phyloP scores from a whole-genome alignment of 2,888 invertebrate genomes.

The Epistrophe grossulariae region DNA sequence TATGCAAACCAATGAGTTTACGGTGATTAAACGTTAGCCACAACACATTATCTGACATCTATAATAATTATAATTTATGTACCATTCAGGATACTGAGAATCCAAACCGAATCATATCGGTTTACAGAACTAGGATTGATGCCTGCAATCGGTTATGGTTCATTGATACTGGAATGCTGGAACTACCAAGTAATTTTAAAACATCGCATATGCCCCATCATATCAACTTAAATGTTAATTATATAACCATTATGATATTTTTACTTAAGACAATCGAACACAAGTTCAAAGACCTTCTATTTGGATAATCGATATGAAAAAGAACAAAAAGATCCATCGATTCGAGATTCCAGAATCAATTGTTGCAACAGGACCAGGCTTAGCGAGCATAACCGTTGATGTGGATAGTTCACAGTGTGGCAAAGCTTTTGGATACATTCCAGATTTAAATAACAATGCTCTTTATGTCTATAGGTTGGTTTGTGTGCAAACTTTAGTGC shows the following conservation, averaged over 20 bases:
- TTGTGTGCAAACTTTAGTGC: not conserved
- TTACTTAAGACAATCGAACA: slow-evolving; percentile 79
- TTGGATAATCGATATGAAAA: slow-evolving; percentile 87
- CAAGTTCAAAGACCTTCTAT: slow-evolving; percentile 86
- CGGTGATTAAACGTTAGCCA: slow-evolving; percentile 70
- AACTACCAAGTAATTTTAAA: slow-evolving; percentile 81
- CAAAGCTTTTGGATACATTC: slow-evolving; percentile 89
- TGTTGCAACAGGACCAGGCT: slow-evolving; percentile 84
- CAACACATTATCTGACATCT: not conserved
- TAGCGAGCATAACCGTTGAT: slow-evolving; percentile 90
- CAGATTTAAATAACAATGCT: slow-evolving; percentile 82
- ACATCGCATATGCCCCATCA: not conserved
- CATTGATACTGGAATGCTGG: slow-evolving; percentile 90
- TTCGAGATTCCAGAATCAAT: slow-evolving; percentile 84
- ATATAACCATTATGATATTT: not conserved
- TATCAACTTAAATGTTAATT: not conserved
- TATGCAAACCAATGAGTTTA: slow-evolving; percentile 80
- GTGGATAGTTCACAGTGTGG: slow-evolving; percentile 85
- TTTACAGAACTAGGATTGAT: slow-evolving; percentile 90
- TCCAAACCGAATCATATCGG: slow-evolving; percentile 85
- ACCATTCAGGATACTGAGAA: slow-evolving; percentile 60
- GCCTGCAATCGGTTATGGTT: slow-evolving; percentile 91
- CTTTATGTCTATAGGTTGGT: slow-evolving; percentile 83
- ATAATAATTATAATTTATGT: not conserved
- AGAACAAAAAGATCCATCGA: slow-evolving; percentile 86